phyloP scores from a whole-genome alignment of 2,797 vertebrate genomes.

The Hirundo rustica region DNA sequence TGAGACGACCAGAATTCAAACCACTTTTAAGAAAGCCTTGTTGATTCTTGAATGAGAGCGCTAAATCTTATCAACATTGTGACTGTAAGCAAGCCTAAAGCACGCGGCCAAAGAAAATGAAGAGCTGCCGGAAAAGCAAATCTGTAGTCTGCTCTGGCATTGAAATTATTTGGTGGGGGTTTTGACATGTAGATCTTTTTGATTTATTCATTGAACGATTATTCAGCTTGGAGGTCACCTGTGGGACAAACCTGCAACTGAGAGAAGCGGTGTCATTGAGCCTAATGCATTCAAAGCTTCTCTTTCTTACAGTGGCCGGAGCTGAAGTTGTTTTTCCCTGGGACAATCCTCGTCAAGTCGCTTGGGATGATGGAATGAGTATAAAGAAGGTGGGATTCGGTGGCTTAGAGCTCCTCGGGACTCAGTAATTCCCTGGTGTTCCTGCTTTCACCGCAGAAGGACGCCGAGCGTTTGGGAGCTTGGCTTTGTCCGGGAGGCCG shows the following conservation, averaged over 20 bases:
- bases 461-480: not conserved
- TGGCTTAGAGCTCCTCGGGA: not conserved
- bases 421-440: not conserved
- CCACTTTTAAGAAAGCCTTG: not conserved
- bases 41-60: not conserved
- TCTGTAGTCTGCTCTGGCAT: not conserved
- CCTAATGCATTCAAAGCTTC: not conserved
- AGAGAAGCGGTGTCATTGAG: not conserved
- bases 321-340: not conserved
- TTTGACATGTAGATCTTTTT: not conserved
- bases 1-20: not conserved
- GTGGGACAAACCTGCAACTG: not conserved
- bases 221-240: not conserved
- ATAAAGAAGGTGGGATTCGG: not conserved
- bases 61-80: not conserved
- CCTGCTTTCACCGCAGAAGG: not conserved
- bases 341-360: not conserved
- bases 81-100: not conserved
- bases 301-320: not conserved
- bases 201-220: not conserved
- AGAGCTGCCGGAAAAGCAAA: not conserved
- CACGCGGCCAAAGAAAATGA: not conserved
- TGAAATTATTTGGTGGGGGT: not conserved
- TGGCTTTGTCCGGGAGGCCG: too few relatives aligned
- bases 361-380: not conserved